Base-by-base conservation (phyloP, 1,140 invertebrate species). In the Bradysia coprophila region DNA sequence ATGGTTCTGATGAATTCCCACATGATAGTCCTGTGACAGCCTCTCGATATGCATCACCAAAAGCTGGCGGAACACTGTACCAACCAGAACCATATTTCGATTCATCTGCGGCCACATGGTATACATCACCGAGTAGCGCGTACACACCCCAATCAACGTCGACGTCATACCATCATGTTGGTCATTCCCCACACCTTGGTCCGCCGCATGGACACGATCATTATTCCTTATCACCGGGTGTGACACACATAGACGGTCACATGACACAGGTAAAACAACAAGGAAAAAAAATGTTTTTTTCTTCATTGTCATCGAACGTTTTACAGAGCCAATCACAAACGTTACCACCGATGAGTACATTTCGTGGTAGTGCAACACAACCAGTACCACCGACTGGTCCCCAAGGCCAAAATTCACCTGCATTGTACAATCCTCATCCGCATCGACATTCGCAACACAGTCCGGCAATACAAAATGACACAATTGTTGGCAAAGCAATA, bases 311-410 rank as follows among this genome's bases (percentile, higher is more conserved):
- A n/a, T n/a, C n/a, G n/a, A n/a, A n/a, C n/a, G 6, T 11, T 11
- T n/a, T 36, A 36, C n/a, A n/a, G 15, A 36, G 4, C 10, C 32
- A 42, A 21, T 68, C 76, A 54, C 71, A 78, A 53, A 79, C 84
- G 41, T 69, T 94, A 62, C 89, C 89, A 43, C 89, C 90, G 28
- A 93, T 95, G 88, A 92, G 88, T 42, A 86, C 84, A 46, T 87
- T 95, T 69, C 72, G 86, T 24, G 76, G 77, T 31, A 67, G 65
- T 48, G 72, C 69, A 23, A 66, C 65, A 33, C 61, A 63, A 46
- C 57, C 67, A 37, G 59, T 61, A 38, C 57, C 61, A 53, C 46
- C 68, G 59, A 47, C 60, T 62, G 47, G 67, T 61, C 59, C 62
- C 63, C 44, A 59, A 64, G 46, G 59, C 54, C 55, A 69, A 63